A percentile compares a stretch with the other conserved stretches of the same genome.
These are phyloP conservation scores for Streblospio benedicti DNA, from an alignment of 1,140 invertebrate species.

Conservation along the genomic window DNA sequence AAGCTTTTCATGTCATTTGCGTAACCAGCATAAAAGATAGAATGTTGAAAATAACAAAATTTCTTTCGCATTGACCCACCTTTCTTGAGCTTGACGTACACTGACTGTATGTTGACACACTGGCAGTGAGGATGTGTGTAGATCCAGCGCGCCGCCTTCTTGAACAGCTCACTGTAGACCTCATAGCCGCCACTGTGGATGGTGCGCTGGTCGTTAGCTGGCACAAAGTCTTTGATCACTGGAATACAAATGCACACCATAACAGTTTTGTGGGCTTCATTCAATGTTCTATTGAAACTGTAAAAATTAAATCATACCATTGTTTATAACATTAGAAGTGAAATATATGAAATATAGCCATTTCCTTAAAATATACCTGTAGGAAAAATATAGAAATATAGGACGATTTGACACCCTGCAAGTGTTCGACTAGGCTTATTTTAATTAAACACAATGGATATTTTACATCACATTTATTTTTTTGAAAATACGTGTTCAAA, in stretches of 20 bases:
- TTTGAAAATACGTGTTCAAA: background rate
- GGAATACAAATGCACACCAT: background rate
- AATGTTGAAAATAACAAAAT: background rate
- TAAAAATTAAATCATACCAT: background rate
- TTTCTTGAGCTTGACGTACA: conserved; percentile 14
- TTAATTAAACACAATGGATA: too few species aligned
- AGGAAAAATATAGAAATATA: background rate
- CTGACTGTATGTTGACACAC: conserved; percentile 6
- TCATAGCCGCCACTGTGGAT: conserved; percentile 10
- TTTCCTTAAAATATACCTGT: background rate
- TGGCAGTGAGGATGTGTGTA: background rate
- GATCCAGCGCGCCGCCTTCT: background rate
- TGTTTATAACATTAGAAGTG: background rate
- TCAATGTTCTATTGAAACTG: background rate
- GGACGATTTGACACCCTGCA: too few species aligned
- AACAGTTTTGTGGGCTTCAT: background rate
- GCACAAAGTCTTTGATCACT: conserved; percentile 10
- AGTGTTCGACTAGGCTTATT: too few species aligned
- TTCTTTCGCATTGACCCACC: background rate
- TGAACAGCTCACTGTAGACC: conserved; percentile 1
- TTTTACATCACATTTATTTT: too few species aligned
- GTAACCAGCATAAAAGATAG: background rate
- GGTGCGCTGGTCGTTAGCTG: background rate
- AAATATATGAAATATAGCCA: background rate
- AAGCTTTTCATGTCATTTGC: background rate